Percentiles rank a stretch among this genome's conserved stretches.
Evolutionary conservation across 2,888 invertebrate species (phyloP).

Genomic region (Andrena camellia): DNA sequence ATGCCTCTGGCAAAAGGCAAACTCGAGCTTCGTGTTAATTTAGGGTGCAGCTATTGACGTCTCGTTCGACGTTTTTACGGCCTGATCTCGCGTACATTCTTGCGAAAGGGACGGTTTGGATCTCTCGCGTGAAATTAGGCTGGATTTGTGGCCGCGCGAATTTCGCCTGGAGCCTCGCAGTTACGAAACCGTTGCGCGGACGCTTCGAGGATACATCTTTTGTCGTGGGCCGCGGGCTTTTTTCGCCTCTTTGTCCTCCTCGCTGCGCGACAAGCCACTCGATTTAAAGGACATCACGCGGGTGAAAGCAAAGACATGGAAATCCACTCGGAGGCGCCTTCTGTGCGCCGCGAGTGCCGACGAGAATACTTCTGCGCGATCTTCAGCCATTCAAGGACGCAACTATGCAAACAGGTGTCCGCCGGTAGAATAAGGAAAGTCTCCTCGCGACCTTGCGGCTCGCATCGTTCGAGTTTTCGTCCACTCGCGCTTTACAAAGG

Average conservation of each 20-base stretch:
- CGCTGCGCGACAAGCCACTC: conserved; percentile 52
- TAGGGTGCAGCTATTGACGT: conserved; percentile 1
- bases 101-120: conserved; percentile 1
- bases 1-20: background rate
- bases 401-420: conserved; percentile 66
- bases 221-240: background rate
- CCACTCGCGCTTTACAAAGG: conserved; percentile 2
- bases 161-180: background rate
- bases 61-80: conserved; percentile 35
- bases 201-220: conserved; percentile 25
- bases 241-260: background rate
- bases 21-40: conserved; percentile 11
- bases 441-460: conserved; percentile 54
- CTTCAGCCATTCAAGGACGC: conserved; percentile 67
- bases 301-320: conserved; percentile 67
- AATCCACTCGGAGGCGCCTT: conserved; percentile 64
- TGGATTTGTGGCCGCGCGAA: conserved; percentile 15
- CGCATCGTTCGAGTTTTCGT: conserved; percentile 42
- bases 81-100: background rate
- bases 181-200: background rate
- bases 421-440: conserved; percentile 51
- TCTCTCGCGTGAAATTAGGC: conserved; percentile 17
- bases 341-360: conserved; percentile 50
- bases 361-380: conserved; percentile 51
- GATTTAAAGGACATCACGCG: conserved; percentile 60